Percentiles rank a stretch among this genome's conserved stretches.
Conservation (phyloP, 2,113 vertebrate genomes). For the Puntigrus tetrazona region DNA sequence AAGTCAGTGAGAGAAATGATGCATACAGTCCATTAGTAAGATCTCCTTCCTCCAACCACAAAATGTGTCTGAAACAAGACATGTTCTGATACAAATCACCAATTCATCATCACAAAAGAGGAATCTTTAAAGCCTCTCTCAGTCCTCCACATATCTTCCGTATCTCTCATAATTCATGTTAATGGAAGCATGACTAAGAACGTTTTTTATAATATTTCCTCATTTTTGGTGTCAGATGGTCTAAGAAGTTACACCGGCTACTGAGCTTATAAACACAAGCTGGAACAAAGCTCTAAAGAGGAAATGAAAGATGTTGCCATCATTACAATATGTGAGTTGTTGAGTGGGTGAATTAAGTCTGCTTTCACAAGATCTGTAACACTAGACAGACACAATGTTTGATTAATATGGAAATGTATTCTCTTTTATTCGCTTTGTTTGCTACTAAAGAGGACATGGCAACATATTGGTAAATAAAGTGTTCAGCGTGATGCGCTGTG, state of each 20-base stretch:
- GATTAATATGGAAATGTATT: not conserved
- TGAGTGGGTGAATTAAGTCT: not conserved
- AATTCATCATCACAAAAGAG: constrained; percentile 28
- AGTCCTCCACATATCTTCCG: constrained; percentile 5
- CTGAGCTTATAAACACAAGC: not conserved
- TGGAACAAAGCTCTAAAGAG: not conserved
- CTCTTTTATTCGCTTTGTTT: not conserved
- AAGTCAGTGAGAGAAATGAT: constrained; percentile 49
- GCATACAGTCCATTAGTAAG: constrained; percentile 51
- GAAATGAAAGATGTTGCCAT: not conserved
- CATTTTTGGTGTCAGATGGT: constrained; percentile 8
- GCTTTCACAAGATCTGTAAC: not conserved
- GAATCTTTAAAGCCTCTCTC: not conserved
- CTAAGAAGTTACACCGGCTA: not conserved
- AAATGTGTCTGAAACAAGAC: constrained; percentile 50
- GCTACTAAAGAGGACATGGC: not conserved
- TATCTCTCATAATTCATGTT: constrained; percentile 4
- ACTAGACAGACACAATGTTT: not conserved
- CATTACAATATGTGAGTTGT: not conserved
- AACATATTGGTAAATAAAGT: not conserved
- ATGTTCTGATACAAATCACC: constrained; percentile 39
- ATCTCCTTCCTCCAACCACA: constrained; percentile 48
- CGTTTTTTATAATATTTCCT: not conserved
- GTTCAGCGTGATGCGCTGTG: not conserved
- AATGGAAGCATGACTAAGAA: too few relatives aligned